phyloP scores from a whole-genome alignment of 2,888 invertebrate genomes.

The Tinea semifulvella region DNA sequence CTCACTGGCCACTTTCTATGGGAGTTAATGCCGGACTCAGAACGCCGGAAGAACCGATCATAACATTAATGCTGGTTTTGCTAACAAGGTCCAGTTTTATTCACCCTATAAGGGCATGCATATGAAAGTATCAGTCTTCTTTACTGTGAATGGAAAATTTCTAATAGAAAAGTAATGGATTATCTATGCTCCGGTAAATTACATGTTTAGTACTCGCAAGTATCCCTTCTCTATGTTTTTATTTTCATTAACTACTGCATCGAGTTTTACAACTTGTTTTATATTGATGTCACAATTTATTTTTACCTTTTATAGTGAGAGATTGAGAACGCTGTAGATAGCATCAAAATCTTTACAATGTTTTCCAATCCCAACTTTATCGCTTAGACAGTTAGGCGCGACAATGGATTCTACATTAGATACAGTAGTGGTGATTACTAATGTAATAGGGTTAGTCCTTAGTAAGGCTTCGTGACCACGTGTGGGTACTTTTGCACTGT shows the following conservation, averaged over 20 bases:
- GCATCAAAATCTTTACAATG: slow-evolving; percentile 1
- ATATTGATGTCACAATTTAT: too few relatives aligned
- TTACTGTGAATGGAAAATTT: slow-evolving; percentile 5
- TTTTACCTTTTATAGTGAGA: too few relatives aligned
- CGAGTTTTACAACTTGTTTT: too few relatives aligned
- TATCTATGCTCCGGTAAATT: slow-evolving; percentile 1
- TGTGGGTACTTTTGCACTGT: slow-evolving; percentile 23
- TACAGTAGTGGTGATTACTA: neutral
- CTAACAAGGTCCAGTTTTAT: slow-evolving; percentile 8
- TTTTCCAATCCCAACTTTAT: neutral
- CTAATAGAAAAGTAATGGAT: slow-evolving; percentile 5
- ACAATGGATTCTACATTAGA: neutral
- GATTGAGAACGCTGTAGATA: too few relatives aligned
- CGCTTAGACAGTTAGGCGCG: neutral
- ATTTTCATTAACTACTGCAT: too few relatives aligned
- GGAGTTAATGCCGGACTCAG: slow-evolving; percentile 29
- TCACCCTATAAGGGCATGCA: slow-evolving; percentile 8
- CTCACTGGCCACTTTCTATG: slow-evolving; percentile 37
- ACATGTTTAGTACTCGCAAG: too few relatives aligned
- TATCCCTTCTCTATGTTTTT: too few relatives aligned
- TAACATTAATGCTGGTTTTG: slow-evolving; percentile 29
- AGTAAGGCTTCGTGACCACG: slow-evolving; percentile 47
- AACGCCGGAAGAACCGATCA: slow-evolving; percentile 47
- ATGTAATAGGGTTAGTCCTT: slow-evolving; percentile 45
- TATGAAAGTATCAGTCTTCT: slow-evolving; percentile 10